Percentiles rank a stretch among this genome's conserved stretches.
phyloP scores from a whole-genome alignment of 2,888 invertebrate species.

The Eretmocerus hayati region DNA sequence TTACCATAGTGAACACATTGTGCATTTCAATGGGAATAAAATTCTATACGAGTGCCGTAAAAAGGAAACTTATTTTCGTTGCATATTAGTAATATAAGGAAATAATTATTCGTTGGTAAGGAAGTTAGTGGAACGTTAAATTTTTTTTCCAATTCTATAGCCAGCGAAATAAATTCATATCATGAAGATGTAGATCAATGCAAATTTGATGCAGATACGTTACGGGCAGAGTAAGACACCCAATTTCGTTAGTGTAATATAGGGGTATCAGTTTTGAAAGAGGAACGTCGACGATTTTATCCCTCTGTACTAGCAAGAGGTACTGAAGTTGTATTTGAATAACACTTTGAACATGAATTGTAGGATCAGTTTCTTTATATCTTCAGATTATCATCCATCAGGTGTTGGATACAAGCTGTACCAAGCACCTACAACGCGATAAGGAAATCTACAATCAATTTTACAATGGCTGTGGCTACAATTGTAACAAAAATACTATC shows the following conservation, averaged over 20 bases:
- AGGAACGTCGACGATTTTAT: conserved; percentile 17
- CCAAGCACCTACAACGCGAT: too few species aligned
- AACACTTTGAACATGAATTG: too few species aligned
- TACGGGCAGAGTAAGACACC: conserved; percentile 45
- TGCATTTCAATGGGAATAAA: conserved; percentile 48
- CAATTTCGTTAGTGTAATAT: conserved; percentile 27
- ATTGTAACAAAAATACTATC: too few species aligned
- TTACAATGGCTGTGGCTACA: too few species aligned
- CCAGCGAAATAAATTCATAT: conserved; percentile 39
- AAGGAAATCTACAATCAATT: too few species aligned
- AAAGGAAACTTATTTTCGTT: conserved; percentile 55
- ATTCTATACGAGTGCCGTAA: conserved; percentile 56
- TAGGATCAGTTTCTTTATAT: too few species aligned
- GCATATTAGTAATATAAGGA: conserved; percentile 43
- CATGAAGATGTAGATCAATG: conserved; percentile 41
- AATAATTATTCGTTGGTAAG: conserved; percentile 36
- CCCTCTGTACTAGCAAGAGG: background rate
- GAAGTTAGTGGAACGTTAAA: conserved; percentile 38
- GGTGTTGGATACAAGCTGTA: too few species aligned
- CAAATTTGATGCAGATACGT: conserved; percentile 35
- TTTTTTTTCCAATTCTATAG: conserved; percentile 34
- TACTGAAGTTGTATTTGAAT: too few species aligned
- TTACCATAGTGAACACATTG: conserved; percentile 48
- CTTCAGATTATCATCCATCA: too few species aligned
- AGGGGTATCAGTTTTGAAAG: conserved; percentile 5